Conservation (phyloP, 2,797 vertebrate genomes). For the Sebastes alutus region DNA sequence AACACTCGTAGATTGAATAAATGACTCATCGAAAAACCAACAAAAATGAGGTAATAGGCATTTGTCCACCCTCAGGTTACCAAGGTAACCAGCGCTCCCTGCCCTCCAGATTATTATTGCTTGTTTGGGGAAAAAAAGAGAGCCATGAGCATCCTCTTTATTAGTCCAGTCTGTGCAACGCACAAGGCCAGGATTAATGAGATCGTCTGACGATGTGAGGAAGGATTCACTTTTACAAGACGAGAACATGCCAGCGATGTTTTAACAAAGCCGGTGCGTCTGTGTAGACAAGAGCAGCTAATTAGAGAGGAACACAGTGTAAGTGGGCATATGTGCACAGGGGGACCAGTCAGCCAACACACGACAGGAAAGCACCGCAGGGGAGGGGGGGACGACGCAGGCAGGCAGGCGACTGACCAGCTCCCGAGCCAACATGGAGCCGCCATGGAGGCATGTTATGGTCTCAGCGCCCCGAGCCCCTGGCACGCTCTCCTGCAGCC, state of each 20-base stretch:
- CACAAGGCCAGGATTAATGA: conserved; percentile 27
- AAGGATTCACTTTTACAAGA: conserved; percentile 33
- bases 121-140: conserved; percentile 26
- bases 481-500: conserved; percentile 64
- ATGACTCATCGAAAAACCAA: conserved; percentile 42
- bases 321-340: conserved; percentile 81
- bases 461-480: conserved; percentile 72
- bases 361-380: conserved; percentile 67
- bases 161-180: conserved; percentile 27
- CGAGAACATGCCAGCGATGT: conserved; percentile 60
- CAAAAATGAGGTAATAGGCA: conserved; percentile 16
- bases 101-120: conserved; percentile 52
- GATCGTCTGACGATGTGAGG: conserved; percentile 18
- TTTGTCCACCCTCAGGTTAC: conserved; percentile 39
- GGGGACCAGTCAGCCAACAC: conserved; percentile 76
- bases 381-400: conserved; percentile 10
- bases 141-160: conserved; percentile 39
- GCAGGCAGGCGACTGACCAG: conserved; percentile 63
- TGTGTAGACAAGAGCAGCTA: conserved; percentile 73
- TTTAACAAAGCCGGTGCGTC: conserved; percentile 59
- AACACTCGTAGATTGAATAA: conserved; percentile 38
- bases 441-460: conserved; percentile 77
- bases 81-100: conserved; percentile 28
- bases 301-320: conserved; percentile 81
- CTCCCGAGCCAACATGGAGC: conserved; percentile 65